Evolutionary conservation across 2,113 vertebrate species (phyloP), one percentile per base, ranked within the genome.

Genomic region (Noctilio leporinus): DNA sequence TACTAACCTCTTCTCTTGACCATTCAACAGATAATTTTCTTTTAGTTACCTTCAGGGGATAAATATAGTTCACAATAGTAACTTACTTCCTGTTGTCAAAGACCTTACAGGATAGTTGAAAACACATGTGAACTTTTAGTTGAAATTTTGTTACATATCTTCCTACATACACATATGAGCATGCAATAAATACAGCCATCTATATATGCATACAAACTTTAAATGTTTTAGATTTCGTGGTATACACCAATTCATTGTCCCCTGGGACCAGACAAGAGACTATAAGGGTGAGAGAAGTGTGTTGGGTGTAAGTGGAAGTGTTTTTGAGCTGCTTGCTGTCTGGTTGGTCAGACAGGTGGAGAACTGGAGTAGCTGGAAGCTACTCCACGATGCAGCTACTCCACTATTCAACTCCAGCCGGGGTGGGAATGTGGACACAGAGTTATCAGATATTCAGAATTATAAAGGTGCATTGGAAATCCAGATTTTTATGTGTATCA

Each of bases 251-350:
- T 28, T 49, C 19, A 28, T 19, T 24, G 0, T 19, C 28, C 35
- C 45, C 30, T 35, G 59, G 43, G 55, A 14, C 15, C 51, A 93
- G 19, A 12, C 24, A n/a, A 20, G 51, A 16, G 47, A 51, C 12
- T 51, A 49, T 57, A 57, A 57, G 10, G 24, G 30, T 12, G 7
- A 70, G 62, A 33, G 35, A 24, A n/a, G 7, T 19, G 16, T 4
- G 38, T 15, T 62, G 67, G 35, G 8, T 15, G 3, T 38, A 19
- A 28, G 12, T 8, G 38, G n/a, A 0, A 12, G 1, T 16, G 1
- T 11, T 0, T n/a, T n/a, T n/a, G n/a, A n/a, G n/a, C n/a, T 45
- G 4, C 2, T 5, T 15, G 5, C 5, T 16, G 24, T n/a, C 26
- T 55, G 47, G 64, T 14, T 38, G 35, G 6, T 78, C 40, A 5